Conservation (phyloP, 2,797 vertebrate genomes). For the Lycodopsis pacificus region DNA sequence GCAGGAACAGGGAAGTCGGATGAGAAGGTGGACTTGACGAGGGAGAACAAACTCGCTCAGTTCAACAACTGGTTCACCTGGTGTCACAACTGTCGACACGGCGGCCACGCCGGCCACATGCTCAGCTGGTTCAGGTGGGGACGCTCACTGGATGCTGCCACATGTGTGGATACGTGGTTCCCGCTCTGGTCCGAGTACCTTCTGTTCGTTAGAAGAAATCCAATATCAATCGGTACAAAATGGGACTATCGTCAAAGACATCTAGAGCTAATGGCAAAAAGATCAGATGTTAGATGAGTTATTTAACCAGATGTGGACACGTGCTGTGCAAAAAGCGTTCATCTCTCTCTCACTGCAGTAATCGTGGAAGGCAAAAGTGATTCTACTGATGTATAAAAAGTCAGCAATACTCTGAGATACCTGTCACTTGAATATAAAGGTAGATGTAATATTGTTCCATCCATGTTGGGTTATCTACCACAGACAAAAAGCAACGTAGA, state of each 20-base stretch:
- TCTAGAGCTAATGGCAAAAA: background rate
- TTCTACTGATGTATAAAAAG: constrained; percentile 4
- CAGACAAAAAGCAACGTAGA: no score
- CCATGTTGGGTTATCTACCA: background rate
- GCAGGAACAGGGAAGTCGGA: constrained; percentile 94
- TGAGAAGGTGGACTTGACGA: constrained; percentile 96
- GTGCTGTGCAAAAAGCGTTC: background rate
- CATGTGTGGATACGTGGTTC: background rate
- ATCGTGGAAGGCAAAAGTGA: background rate
- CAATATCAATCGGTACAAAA: background rate
- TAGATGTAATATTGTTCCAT: background rate
- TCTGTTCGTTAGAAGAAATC: background rate
- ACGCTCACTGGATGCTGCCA: background rate
- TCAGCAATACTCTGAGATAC: background rate
- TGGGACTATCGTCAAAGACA: background rate
- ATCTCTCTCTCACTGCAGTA: background rate
- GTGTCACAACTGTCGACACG: constrained; percentile 99
- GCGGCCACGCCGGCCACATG: constrained; percentile 98
- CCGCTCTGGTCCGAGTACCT: background rate
- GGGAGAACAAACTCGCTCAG: constrained; percentile 98
- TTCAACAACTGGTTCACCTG: constrained; percentile 99
- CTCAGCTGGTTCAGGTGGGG: constrained; percentile 99
- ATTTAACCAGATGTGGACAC: background rate
- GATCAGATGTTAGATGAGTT: background rate
- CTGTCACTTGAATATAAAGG: background rate